A percentile compares a stretch with the other conserved stretches of the same genome.
These are phyloP conservation scores for Steromphala cineraria DNA, from an alignment of 2,888 invertebrate species.

Conservation along the genomic window DNA sequence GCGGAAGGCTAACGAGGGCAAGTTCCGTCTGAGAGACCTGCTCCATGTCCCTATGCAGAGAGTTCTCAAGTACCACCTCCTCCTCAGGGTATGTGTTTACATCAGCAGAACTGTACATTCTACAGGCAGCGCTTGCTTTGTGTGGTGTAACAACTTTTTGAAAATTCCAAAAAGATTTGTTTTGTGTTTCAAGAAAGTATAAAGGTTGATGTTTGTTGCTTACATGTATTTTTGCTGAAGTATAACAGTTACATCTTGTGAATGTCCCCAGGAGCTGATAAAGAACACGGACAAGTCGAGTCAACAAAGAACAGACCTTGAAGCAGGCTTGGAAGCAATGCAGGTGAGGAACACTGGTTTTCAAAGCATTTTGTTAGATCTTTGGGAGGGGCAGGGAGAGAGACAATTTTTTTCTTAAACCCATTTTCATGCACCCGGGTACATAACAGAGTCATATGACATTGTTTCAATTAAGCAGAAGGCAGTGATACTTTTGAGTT, in stretches of 20 bases:
- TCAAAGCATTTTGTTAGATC: no score
- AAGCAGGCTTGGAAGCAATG: conserved; percentile 95
- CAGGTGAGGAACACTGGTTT: conserved; percentile 77
- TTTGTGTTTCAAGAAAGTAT: no score
- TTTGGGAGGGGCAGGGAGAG: no score
- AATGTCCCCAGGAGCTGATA: conserved; percentile 74
- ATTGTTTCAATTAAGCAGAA: neutral
- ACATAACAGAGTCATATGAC: neutral
- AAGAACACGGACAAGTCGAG: conserved; percentile 79
- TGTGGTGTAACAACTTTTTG: no score
- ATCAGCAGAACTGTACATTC: neutral
- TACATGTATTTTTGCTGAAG: no score
- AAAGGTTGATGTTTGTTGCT: no score
- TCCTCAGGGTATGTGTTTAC: conserved; percentile 82
- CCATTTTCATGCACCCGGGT: no score
- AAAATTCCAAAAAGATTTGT: no score
- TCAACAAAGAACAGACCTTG: conserved; percentile 88
- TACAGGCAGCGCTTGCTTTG: no score
- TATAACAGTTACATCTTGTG: no score
- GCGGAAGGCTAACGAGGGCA: conserved; percentile 93
- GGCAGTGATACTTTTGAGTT: no score
- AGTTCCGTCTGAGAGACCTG: conserved; percentile 95
- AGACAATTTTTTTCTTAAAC: no score
- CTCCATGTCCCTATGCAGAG: conserved; percentile 98
- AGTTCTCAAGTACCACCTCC: conserved; percentile 95